phyloP scores from a whole-genome alignment of 1,140 invertebrate species.

The Drosophila malerkotliana region DNA sequence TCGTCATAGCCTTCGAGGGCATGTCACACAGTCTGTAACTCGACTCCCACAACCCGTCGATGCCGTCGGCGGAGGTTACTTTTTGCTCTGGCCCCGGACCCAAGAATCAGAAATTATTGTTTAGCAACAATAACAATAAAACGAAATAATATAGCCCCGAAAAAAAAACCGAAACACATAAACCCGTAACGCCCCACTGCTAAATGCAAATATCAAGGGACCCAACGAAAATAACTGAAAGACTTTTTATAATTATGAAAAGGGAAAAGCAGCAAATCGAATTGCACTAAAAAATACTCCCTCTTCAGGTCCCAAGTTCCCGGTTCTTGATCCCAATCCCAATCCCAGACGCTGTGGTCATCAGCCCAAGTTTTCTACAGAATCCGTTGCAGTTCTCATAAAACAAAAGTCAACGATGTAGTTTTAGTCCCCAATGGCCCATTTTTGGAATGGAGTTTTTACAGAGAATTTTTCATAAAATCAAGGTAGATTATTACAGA shows the following conservation, averaged over 20 bases:
- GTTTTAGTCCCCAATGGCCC: neutral
- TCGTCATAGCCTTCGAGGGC: conserved; percentile 52
- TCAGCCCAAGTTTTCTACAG: conserved; percentile 64
- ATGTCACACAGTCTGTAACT: conserved; percentile 64
- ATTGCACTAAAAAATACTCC: conserved; percentile 66
- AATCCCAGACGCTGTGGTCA: conserved; percentile 60
- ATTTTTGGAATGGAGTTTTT: neutral
- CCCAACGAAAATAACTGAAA: conserved; percentile 44
- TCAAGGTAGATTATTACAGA: neutral
- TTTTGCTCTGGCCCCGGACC: conserved; percentile 52
- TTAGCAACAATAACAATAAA: conserved; percentile 73
- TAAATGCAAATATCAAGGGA: conserved; percentile 73
- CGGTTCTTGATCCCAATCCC: conserved; percentile 13
- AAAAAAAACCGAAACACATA: conserved; percentile 55
- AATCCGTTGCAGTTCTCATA: conserved; percentile 66
- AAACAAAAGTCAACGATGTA: conserved; percentile 50
- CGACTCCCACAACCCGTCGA: conserved; percentile 46
- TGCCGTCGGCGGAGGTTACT: conserved; percentile 65
- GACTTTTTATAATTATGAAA: conserved; percentile 76
- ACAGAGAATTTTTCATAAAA: neutral
- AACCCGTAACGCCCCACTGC: conserved; percentile 71
- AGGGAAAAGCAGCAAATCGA: conserved; percentile 79
- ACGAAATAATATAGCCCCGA: conserved; percentile 57
- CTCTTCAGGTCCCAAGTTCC: conserved; percentile 22
- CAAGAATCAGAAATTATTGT: conserved; percentile 80